Base-by-base conservation (phyloP, 2,797 vertebrate genomes). In the Myiotriccus ornatus region DNA sequence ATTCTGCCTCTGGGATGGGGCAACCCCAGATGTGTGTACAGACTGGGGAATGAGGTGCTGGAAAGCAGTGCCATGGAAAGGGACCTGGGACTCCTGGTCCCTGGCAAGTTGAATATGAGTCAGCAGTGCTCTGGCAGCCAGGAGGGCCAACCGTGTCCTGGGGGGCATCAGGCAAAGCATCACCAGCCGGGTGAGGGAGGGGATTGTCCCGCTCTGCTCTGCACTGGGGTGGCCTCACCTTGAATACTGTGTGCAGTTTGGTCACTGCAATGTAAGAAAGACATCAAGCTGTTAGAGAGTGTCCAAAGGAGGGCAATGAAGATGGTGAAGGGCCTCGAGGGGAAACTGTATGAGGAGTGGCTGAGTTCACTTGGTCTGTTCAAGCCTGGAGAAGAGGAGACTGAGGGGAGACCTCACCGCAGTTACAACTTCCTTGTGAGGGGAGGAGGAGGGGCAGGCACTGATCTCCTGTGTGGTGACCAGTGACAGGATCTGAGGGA, bases 171-270 rank as follows among this genome's bases (percentile, higher is more conserved):
- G 30, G 39, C 9, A 62, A 14, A 32, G 39, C 37, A 60, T 60
- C 12, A 0, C 19, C 37, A 62, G 59, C 37, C 1, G 0, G 5
- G 3, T 7, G 7, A 63, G 60, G 41, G 30, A 64, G 62, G 30
- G 15, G 22, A n/a, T 64, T 44, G 41, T n/a, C 62, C 30, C 1
- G 4, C 30, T 44, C 62, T 64, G 41, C 41, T 64, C 62, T 64
- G 60, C 60, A 4, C 21, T 28, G 37, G 41, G 23, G 15, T 0
- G 1, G 30, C 41, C 30, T 44, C 30, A 43, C 21, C 60, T 63
- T 11, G 28, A 10, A 24, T 63, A 8, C 17, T n/a, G 30, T 44
- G 21, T 41, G 41, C 7, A 64, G 30, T n/a, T 64, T 5, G 28
- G 30, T 10, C 11, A 5, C 10, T 14, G 5, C 14, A 18, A 4